Percentiles rank a stretch among this genome's conserved stretches.
These are phyloP conservation scores for Erpobdella octoculata DNA, from an alignment of 2,888 invertebrate genomes.

Conservation along the genomic window DNA sequence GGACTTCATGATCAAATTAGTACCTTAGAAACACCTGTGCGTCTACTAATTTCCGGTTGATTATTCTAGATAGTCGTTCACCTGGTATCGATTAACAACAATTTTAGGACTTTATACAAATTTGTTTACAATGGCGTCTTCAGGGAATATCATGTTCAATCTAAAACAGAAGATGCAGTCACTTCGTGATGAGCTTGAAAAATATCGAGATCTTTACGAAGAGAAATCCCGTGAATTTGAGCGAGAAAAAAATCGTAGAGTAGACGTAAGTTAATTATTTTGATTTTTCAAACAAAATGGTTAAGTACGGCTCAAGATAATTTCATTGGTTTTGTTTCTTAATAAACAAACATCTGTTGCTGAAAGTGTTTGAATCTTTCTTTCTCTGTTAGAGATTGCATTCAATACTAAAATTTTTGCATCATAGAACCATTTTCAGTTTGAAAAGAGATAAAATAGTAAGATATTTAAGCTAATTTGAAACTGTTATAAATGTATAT, in stretches of 20 bases:
- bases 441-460: not conserved
- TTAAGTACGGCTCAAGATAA: too few relatives aligned
- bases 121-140: too few relatives aligned
- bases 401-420: not conserved
- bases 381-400: not conserved
- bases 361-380: not conserved
- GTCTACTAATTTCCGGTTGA: too few relatives aligned
- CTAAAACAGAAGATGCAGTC: slow-evolving; percentile 36
- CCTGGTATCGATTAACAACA: too few relatives aligned
- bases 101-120: too few relatives aligned
- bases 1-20: too few relatives aligned
- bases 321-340: too few relatives aligned
- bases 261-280: slow-evolving; percentile 31
- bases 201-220: slow-evolving; percentile 35
- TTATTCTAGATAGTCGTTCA: too few relatives aligned
- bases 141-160: too few relatives aligned
- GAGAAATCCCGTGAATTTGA: slow-evolving; percentile 35
- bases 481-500: too few relatives aligned
- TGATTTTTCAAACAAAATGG: not conserved
- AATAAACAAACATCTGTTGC: too few relatives aligned
- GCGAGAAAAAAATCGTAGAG: slow-evolving; percentile 30
- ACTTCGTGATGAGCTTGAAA: slow-evolving; percentile 36
- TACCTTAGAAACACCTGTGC: too few relatives aligned
- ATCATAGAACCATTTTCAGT: not conserved
- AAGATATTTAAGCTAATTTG: not conserved